Evolutionary conservation across 2,113 vertebrate species (phyloP).

Genomic region (Scalopus aquaticus): DNA sequence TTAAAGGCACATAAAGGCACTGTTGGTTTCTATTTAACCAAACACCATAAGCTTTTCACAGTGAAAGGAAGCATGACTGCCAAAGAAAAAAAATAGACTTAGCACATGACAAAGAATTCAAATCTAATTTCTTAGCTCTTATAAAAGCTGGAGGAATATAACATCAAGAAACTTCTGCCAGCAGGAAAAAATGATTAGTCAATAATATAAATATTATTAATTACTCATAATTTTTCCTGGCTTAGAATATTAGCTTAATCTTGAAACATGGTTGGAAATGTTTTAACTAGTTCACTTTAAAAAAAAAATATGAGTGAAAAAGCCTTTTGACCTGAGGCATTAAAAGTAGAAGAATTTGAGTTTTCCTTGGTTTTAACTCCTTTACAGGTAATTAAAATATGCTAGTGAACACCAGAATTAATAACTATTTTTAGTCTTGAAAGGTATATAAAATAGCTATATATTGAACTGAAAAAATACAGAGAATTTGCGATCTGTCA

Average conservation of each 20-base stretch:
- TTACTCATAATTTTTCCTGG: background rate
- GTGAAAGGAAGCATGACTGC: background rate
- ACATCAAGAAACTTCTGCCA: background rate
- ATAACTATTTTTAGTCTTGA: background rate
- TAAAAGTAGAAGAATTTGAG: background rate
- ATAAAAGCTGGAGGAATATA: background rate
- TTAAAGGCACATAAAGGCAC: background rate
- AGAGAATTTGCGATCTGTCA: background rate
- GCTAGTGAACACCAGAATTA: background rate
- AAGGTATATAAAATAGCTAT: background rate
- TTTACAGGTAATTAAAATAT: background rate
- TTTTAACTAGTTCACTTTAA: background rate
- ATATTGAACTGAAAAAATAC: background rate
- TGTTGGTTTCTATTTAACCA: rapidly evolving
- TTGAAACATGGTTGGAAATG: background rate
- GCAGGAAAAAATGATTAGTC: background rate
- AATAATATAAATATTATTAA: background rate
- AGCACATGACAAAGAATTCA: background rate
- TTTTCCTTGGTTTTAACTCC: background rate
- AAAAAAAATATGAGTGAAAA: background rate
- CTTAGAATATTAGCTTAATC: background rate
- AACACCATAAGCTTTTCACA: background rate
- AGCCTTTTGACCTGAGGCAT: background rate
- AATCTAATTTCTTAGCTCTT: background rate
- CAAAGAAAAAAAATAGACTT: background rate